Conservation (phyloP, 2,113 vertebrate species). For the Pelobates fuscus region DNA sequence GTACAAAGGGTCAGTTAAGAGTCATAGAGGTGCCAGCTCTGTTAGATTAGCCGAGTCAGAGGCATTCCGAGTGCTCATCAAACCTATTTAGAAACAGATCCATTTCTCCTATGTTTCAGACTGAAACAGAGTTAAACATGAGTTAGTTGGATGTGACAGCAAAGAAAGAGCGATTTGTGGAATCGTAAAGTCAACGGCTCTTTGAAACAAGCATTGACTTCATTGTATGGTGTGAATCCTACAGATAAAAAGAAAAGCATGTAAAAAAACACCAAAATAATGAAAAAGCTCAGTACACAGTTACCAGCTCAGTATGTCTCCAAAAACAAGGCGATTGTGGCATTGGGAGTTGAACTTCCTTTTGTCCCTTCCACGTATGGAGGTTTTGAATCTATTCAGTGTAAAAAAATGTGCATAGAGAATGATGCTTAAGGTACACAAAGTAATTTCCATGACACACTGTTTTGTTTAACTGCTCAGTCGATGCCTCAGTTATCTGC, state of each 20-base stretch:
- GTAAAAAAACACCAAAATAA: constrained; percentile 17
- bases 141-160: constrained; percentile 16
- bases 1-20: constrained; percentile 35
- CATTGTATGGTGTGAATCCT: constrained; percentile 27
- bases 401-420: constrained; percentile 34
- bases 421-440: constrained; percentile 30
- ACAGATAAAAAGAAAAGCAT: constrained; percentile 25
- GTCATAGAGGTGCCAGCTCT: constrained; percentile 30
- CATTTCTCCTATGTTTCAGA: constrained; percentile 1
- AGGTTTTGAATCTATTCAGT: constrained; percentile 40
- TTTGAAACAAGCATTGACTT: constrained; percentile 39
- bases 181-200: constrained; percentile 13
- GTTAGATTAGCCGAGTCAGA: constrained; percentile 27
- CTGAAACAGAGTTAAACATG: constrained; percentile 9
- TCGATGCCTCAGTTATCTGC: constrained; percentile 8
- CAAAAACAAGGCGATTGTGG: constrained; percentile 35
- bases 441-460: constrained; percentile 15
- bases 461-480: constrained; percentile 38
- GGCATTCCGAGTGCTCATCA: constrained; percentile 16
- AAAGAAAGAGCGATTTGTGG: neutral
- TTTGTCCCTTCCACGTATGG: constrained; percentile 34
- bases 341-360: constrained; percentile 22
- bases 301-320: constrained; percentile 30
- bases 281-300: constrained; percentile 20
- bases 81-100: constrained; percentile 12